Evolutionary conservation across 2,797 vertebrate species (phyloP).

Genomic region (Lepus townsendii): DNA sequence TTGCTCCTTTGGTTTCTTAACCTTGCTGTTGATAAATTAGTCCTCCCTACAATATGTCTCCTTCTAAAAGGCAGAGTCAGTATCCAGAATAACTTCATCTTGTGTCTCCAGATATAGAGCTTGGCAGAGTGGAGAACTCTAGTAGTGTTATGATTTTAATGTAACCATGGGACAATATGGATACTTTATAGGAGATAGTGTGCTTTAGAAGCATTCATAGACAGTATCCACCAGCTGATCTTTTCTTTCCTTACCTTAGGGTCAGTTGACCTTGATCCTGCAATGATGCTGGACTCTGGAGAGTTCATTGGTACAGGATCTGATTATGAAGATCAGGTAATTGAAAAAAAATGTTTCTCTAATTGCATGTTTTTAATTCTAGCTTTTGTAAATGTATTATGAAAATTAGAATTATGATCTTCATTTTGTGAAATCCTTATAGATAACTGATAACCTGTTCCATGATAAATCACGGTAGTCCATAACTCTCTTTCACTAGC

Average conservation of each 20-base stretch:
- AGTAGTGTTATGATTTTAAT: background rate
- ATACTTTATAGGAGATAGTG: background rate
- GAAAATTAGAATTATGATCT: background rate
- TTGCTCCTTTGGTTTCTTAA: background rate
- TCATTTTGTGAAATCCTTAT: background rate
- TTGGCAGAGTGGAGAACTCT: background rate
- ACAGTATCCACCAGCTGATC: background rate
- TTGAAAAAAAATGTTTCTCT: slow-evolving; percentile 52
- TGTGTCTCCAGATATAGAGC: background rate
- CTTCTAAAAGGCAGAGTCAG: background rate
- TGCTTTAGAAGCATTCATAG: background rate
- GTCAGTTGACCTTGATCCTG: slow-evolving; percentile 93
- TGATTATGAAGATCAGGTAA: slow-evolving; percentile 95
- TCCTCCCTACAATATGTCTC: background rate
- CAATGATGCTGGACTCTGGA: slow-evolving; percentile 91
- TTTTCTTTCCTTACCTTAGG: slow-evolving; percentile 87
- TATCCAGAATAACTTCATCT: background rate
- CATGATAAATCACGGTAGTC: background rate
- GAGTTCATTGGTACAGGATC: slow-evolving; percentile 90
- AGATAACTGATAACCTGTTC: background rate
- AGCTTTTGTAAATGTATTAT: slow-evolving; percentile 31
- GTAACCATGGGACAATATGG: background rate
- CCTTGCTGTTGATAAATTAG: background rate
- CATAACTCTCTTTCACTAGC: background rate
- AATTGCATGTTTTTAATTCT: slow-evolving; percentile 38